These are phyloP conservation scores for Eulemur rufifrons DNA, from an alignment of 2,113 vertebrate species.

Conservation along the genomic window DNA sequence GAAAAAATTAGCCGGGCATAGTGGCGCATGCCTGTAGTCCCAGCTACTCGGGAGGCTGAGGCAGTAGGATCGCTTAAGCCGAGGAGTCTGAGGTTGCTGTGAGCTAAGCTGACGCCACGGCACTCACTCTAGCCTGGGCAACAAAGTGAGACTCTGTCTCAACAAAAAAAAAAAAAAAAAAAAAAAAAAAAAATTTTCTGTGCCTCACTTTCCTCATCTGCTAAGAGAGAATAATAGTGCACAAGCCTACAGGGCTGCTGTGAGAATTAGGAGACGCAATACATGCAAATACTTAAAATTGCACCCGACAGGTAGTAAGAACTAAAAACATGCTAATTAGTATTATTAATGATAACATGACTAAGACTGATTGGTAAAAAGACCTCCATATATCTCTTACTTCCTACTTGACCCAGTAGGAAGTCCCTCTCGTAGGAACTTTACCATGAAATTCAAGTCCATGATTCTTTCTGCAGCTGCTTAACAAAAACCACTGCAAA, in stretches of 20 bases:
- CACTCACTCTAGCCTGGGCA: too few species aligned
- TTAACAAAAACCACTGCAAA: neutral
- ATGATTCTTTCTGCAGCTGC: neutral
- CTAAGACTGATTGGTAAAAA: neutral
- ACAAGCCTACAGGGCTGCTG: neutral
- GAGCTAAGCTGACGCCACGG: too few species aligned
- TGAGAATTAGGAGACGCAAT: neutral
- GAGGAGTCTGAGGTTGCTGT: too few species aligned
- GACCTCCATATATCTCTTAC: neutral
- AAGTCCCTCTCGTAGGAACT: neutral
- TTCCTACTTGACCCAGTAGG: fast-evolving
- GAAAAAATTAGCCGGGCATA: too few species aligned
- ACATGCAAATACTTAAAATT: neutral
- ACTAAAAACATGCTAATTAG: neutral
- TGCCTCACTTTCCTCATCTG: neutral
- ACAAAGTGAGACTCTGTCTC: too few species aligned
- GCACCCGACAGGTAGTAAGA: neutral
- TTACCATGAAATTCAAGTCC: neutral
- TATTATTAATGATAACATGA: neutral
- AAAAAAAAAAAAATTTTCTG: neutral
- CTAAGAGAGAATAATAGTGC: neutral
- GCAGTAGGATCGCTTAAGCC: too few species aligned
- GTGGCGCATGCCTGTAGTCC: too few species aligned
- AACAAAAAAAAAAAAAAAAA: too few species aligned
- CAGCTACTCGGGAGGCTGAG: too few species aligned